Percentiles rank a stretch among this genome's conserved stretches.
phyloP scores from a whole-genome alignment of 2,888 invertebrate genomes.

The Stegophylla sp. region DNA sequence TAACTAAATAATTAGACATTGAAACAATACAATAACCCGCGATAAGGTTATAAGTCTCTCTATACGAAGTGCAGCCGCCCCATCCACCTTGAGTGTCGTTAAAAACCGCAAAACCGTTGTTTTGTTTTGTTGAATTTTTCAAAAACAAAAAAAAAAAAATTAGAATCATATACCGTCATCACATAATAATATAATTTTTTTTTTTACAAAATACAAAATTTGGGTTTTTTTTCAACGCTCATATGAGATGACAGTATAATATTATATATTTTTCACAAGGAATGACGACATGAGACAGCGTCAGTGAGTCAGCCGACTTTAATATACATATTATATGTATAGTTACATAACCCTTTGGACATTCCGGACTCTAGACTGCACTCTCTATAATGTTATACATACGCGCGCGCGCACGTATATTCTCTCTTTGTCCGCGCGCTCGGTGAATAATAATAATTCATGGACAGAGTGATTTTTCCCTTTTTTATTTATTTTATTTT shows the following conservation, averaged over 20 bases:
- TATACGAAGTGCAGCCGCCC: neutral
- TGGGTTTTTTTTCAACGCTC: too few relatives aligned
- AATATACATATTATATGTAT: too few relatives aligned
- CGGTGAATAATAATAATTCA: conserved; percentile 49
- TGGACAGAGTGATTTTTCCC: conserved; percentile 29
- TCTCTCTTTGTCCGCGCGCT: conserved; percentile 21
- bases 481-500: conserved; percentile 13
- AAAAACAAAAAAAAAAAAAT: too few relatives aligned
- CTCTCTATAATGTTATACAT: too few relatives aligned
- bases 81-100: conserved; percentile 2
- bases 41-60: conserved; percentile 50
- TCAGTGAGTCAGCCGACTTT: conserved; percentile 43
- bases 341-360: conserved; percentile 53
- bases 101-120: conserved; percentile 1
- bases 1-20: conserved; percentile 52
- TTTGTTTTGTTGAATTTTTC: neutral
- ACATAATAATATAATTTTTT: too few relatives aligned
- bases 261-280: neutral
- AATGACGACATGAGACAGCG: conserved; percentile 30
- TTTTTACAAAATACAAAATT: neutral
- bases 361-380: too few relatives aligned
- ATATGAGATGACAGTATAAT: too few relatives aligned
- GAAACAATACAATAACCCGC: conserved; percentile 48
- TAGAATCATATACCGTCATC: too few relatives aligned
- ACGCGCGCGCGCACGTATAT: neutral